phyloP scores from a whole-genome alignment of 2,113 vertebrate species.

The Varanus salvator region DNA sequence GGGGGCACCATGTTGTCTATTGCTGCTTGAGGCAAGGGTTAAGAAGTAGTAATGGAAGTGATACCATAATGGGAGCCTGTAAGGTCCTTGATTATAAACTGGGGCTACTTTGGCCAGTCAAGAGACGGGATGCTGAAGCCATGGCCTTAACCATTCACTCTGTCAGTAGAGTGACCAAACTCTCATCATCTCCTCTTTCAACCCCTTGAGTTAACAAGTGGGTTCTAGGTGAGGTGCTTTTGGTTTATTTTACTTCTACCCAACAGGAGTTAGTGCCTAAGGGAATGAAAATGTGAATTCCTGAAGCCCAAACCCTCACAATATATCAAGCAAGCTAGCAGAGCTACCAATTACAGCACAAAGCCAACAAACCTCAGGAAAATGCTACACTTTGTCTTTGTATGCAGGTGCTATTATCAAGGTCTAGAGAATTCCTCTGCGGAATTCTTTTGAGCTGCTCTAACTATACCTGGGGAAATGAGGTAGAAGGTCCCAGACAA shows the following conservation, averaged over 20 bases:
- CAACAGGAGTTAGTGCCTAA: neutral
- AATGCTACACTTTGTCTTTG: neutral
- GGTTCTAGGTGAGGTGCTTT: too few species aligned
- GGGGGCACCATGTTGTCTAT: neutral
- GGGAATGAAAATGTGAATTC: neutral
- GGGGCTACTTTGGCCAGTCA: neutral
- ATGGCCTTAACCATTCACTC: neutral
- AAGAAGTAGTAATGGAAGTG: too few species aligned
- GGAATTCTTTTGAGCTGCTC: neutral
- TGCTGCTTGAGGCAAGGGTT: too few species aligned
- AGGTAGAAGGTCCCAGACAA: neutral
- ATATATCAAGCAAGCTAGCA: neutral
- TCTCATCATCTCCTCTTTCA: neutral
- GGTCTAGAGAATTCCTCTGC: slow-evolving; percentile 5
- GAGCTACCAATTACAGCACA: slow-evolving; percentile 6
- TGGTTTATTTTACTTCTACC: neutral
- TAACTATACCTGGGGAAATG: neutral
- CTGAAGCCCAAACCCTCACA: neutral
- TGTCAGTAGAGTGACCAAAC: neutral
- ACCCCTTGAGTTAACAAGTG: neutral
- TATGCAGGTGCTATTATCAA: neutral
- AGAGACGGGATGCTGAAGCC: neutral
- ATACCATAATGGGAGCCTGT: neutral
- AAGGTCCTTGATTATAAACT: neutral
- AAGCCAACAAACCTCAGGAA: neutral